These are phyloP conservation scores for Todus mexicanus DNA, from an alignment of 2,797 vertebrate genomes.

Conservation along the genomic window DNA sequence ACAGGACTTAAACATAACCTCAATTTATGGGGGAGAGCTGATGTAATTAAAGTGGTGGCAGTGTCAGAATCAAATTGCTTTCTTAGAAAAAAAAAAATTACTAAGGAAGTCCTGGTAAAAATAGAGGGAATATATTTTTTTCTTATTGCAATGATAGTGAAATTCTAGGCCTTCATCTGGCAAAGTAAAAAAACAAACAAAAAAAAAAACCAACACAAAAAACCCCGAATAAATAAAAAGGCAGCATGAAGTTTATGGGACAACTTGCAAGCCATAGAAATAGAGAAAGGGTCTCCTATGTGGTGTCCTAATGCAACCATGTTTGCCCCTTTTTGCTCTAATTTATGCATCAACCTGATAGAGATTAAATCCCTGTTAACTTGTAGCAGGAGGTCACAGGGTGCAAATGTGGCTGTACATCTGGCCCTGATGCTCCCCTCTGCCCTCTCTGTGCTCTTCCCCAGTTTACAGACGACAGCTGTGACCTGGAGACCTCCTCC, in stretches of 20 bases:
- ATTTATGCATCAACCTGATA: no score
- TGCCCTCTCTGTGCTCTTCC: neutral
- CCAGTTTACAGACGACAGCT: constrained; percentile 53
- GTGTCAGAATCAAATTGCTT: neutral
- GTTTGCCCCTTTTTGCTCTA: neutral
- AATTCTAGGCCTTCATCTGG: neutral
- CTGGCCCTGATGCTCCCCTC: neutral
- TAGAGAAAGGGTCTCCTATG: neutral
- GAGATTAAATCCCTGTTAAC: neutral
- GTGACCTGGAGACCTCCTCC: constrained; percentile 70
- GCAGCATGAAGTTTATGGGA: neutral
- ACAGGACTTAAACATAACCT: neutral
- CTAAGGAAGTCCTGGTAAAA: neutral
- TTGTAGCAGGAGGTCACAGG: no score
- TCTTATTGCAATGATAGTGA: neutral
- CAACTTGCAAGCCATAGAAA: neutral
- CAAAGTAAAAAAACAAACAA: neutral
- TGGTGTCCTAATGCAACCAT: neutral
- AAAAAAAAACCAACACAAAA: no score
- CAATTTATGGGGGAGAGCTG: neutral
- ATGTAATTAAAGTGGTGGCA: neutral
- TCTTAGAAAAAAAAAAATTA: neutral
- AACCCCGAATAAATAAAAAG: no score
- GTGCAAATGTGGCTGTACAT: neutral
- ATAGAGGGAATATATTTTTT: neutral